Evolutionary conservation across 2,797 vertebrate species (phyloP), one percentile per base, ranked within the genome.

Genomic region (Selene dorsalis): DNA sequence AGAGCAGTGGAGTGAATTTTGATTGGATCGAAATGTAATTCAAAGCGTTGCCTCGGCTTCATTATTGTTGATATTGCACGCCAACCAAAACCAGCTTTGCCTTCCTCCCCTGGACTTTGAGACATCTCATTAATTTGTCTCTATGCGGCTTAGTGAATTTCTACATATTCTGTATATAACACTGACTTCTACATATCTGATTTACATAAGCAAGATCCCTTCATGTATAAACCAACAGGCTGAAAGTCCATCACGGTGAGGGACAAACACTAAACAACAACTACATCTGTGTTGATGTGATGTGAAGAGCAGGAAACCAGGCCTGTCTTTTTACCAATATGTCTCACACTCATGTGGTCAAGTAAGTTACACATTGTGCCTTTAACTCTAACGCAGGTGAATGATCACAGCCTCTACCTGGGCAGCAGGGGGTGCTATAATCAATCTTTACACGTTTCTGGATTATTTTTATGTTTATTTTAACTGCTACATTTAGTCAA

Each of bases 381-480:
- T 65, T 63, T 11, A 59, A 38, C 14, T 59, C 7, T 18, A 22
- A 30, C n/a, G 12, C 47, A 43, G 26, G 28, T 41, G 16, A 61
- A 62, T 53, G 55, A 11, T 2, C 43, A 52, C 58, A 28, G 35
- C 30, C 16, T 72, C 32, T 56, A 62, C 45, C 20, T 83, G 77
- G 43, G 2, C 89, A 91, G 77, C 72, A 91, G 91, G 83, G 75
- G 88, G 88, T 1, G 73, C 82, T 75, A 57, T 28, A 77, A 14
- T 41, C 68, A 69, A 24, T 41, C 12, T 69, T 77, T 35, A 16
- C 11, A 66, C 64, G 41, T 43, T 43, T 35, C 30, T 68, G 74
- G 53, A 18, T 56, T 67, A 18, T 56, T 67, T 56, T 1, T 18
- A 17, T 66, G 2, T 52, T 38, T 32, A 20, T 22, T 73, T n/a